A percentile compares a stretch with the other conserved stretches of the same genome.
These are phyloP conservation scores for Anolis carolinensis DNA, from an alignment of 2,113 vertebrate genomes.

Conservation along the genomic window DNA sequence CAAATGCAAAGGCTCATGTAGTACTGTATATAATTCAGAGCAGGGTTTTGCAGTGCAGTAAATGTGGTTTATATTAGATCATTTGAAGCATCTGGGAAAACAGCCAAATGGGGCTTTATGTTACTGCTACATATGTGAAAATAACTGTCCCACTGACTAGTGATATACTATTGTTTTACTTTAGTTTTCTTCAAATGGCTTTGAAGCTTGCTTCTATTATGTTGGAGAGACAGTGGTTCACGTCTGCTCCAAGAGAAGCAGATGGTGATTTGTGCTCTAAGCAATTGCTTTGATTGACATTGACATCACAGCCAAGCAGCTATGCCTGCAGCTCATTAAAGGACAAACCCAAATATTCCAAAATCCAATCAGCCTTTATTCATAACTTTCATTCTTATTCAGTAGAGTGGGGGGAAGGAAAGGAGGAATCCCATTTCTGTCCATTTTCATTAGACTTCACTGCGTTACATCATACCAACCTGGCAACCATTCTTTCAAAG, in stretches of 20 bases:
- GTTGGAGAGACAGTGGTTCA: conserved; percentile 14
- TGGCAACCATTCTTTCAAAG: not conserved
- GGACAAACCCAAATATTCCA: fast-evolving
- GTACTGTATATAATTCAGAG: not conserved
- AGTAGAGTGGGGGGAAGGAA: not conserved
- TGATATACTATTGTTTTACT: conserved; percentile 2
- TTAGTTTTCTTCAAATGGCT: conserved; percentile 30
- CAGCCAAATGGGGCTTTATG: conserved; percentile 11
- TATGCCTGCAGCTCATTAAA: not conserved
- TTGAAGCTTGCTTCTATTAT: fast-evolving
- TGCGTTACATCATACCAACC: fast-evolving
- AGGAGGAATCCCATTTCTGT: fast-evolving
- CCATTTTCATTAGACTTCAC: fast-evolving
- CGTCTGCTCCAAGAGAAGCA: not conserved
- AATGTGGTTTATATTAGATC: not conserved
- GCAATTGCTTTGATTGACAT: not conserved
- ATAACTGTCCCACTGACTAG: not conserved
- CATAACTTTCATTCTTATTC: not conserved
- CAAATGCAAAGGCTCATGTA: not conserved
- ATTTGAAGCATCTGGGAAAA: not conserved
- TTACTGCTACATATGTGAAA: conserved; percentile 39
- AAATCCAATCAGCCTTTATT: not conserved
- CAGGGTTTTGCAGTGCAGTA: not conserved
- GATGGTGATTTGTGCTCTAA: not conserved
- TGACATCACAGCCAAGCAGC: not conserved